A percentile compares a stretch with the other conserved stretches of the same genome.
phyloP scores from a whole-genome alignment of 2,797 vertebrate genomes.

The Gymnothorax reevesii region DNA sequence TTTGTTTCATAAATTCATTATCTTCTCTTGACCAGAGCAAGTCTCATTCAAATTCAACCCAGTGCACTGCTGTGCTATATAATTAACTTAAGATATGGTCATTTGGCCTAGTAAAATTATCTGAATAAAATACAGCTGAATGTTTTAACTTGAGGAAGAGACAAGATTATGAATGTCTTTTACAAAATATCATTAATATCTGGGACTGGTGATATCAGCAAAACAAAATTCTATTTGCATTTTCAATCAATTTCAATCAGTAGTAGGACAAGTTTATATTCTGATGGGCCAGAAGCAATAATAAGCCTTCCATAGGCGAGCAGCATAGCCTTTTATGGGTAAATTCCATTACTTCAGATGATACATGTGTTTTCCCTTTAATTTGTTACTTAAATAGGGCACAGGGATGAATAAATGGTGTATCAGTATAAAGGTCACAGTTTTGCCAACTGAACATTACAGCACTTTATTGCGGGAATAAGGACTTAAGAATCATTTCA shows the following conservation, averaged over 20 bases:
- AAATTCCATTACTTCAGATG: not conserved
- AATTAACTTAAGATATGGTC: not conserved
- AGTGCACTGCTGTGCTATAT: not conserved
- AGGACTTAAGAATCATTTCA: not conserved
- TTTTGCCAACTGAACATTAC: slow-evolving; percentile 9
- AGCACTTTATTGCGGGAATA: not conserved
- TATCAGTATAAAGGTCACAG: slow-evolving; percentile 10
- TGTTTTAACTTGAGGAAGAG: not conserved
- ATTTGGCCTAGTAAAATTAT: not conserved
- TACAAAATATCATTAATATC: not conserved
- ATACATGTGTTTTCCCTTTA: slow-evolving; percentile 5
- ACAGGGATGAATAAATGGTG: not conserved
- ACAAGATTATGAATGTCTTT: not conserved
- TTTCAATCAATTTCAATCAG: not conserved
- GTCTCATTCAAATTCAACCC: not conserved
- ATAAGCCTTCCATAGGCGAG: not conserved
- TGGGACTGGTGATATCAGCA: not conserved
- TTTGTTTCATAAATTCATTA: not conserved
- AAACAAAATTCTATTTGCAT: slow-evolving; percentile 4
- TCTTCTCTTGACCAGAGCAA: not conserved
- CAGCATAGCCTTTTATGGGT: slow-evolving; percentile 10
- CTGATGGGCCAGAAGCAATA: not conserved
- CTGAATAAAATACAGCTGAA: not conserved
- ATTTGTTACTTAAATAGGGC: slow-evolving; percentile 7
- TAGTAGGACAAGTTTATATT: not conserved